Base-by-base conservation (phyloP, 1,140 invertebrate genomes). In the Heterodera schachtii region DNA sequence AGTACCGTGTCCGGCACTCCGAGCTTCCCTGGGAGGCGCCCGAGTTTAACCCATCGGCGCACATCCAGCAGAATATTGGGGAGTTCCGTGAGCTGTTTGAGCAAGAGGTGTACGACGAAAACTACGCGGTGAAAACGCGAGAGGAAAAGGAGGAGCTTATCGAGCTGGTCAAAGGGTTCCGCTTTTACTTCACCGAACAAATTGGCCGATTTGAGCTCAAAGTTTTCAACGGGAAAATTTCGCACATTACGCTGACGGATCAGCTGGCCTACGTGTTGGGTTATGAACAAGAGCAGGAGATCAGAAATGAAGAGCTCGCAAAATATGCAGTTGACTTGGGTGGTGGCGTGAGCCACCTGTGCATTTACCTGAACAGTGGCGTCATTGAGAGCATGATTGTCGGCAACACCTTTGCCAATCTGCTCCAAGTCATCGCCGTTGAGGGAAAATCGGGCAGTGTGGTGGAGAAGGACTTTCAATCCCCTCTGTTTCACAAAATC, bases 331-430 rank as follows among this genome's bases (percentile, higher is more conserved):
- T 31, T 31, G 31, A 31, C 1, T 31, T 31, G 31, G 31, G 31
- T 31, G 31, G 31, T 31, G 31, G 31, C 1, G 31, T 31, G 31
- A 31, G 31, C 31, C 31, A 31, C 31, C 31, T 31, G 31, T 31
- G 31, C 31, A 31, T 31, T 31, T 31, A 31, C 31, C 31, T 31
- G 31, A 31, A 31, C 31, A 31, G 31, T 31, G 31, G 31, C 31
- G 31, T 31, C 0, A 80, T 43, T 16, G 60, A 80, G 6, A 64
- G 71, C 4, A 73, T 80, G 79, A 80, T 80, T 81, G n/a, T 80
- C 47, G 79, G 79, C 44, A 43, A 80, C 11, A 19, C 46, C 8
- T 47, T 80, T 3, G 80, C 49, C 31, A 31, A 31, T 31, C 31
- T 31, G 31, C 31, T 31, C 31, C 57, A 60, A 60, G 57, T 16